Evolutionary conservation across 1,140 invertebrate genomes (phyloP).

Genomic region (Megalopta genalis): DNA sequence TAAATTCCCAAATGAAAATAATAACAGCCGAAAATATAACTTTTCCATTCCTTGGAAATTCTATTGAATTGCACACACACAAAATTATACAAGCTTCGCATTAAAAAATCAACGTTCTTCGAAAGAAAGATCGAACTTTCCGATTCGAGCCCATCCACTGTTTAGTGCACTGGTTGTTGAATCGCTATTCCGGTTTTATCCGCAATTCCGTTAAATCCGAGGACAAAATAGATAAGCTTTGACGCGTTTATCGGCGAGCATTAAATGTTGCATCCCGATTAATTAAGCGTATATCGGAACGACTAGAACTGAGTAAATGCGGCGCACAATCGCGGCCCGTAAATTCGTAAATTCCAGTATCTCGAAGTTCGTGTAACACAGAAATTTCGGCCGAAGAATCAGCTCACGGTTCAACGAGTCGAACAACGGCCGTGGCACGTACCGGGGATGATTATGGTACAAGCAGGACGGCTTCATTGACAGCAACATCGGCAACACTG

Average conservation of each 20-base stretch:
- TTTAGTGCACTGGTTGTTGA: background rate
- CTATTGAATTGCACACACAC: no score
- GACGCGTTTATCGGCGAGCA: constrained; percentile 39
- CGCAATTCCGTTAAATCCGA: constrained; percentile 32
- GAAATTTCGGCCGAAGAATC: constrained; percentile 15
- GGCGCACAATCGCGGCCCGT: constrained; percentile 18
- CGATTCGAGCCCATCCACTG: background rate
- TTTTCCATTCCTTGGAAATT: no score
- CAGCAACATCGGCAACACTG: background rate
- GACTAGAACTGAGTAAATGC: constrained; percentile 36
- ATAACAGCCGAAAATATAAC: no score
- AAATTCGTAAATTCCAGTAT: constrained; percentile 22
- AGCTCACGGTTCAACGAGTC: background rate
- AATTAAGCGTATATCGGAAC: constrained; percentile 34
- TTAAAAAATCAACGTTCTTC: background rate
- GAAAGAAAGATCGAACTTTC: background rate
- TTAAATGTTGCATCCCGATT: constrained; percentile 32
- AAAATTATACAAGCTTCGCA: no score
- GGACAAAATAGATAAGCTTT: constrained; percentile 48
- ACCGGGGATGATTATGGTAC: background rate
- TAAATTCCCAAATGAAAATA: no score
- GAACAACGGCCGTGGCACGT: background rate
- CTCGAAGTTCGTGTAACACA: background rate
- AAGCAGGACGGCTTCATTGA: background rate
- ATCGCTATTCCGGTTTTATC: background rate